Evolutionary conservation across 2,888 invertebrate genomes (phyloP).

Genomic region (Tetranychus truncatus): DNA sequence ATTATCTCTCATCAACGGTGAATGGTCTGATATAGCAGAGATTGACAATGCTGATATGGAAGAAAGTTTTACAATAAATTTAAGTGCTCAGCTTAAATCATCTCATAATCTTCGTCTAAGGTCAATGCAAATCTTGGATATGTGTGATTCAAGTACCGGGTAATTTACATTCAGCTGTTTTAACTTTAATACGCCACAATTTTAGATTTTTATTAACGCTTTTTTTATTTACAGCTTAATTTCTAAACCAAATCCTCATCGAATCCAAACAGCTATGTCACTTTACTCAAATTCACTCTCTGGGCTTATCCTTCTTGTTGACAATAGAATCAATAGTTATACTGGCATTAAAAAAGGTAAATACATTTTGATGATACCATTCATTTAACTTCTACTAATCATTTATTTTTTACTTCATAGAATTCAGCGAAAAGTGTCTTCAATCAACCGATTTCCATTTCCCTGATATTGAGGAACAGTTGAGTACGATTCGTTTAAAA

Average conservation of each 20-base stretch:
- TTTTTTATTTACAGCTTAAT: not conserved
- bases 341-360: conserved; percentile 45
- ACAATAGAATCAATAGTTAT: conserved; percentile 45
- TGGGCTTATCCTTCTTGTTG: conserved; percentile 65
- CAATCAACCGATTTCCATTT: conserved; percentile 89
- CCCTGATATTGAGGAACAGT: conserved; percentile 60
- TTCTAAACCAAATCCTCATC: conserved; percentile 41
- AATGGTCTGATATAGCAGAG: not conserved
- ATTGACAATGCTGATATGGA: conserved; percentile 41
- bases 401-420: conserved; percentile 35
- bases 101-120: conserved; percentile 90
- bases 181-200: too few species aligned
- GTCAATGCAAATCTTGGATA: conserved; percentile 61
- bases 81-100: conserved; percentile 88
- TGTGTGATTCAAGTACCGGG: conserved; percentile 40
- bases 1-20: not conserved
- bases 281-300: conserved; percentile 78
- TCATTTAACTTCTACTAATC: not conserved
- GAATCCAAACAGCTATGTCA: conserved; percentile 76
- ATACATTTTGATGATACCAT: not conserved
- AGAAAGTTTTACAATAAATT: conserved; percentile 92
- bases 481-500: conserved; percentile 40
- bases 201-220: not conserved
- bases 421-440: conserved; percentile 50
- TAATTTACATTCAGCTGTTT: conserved; percentile 1